Evolutionary conservation across 53 echinoderm and acorn worm species (phyloP).

Genomic region (Stichopus horrens): DNA sequence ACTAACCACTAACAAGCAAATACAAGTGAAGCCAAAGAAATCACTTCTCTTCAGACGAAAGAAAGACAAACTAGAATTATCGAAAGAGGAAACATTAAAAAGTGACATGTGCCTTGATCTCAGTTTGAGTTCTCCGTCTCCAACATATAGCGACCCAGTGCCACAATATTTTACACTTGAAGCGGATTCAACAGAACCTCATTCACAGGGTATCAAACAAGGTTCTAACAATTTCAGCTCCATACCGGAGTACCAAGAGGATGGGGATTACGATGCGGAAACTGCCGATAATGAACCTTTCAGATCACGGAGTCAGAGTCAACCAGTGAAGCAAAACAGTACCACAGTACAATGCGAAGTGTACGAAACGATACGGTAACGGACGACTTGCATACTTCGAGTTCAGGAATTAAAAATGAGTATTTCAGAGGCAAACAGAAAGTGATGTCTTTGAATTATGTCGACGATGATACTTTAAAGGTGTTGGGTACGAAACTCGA

Average conservation of each 20-base stretch:
- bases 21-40: neutral
- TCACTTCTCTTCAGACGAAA: conserved; percentile 26
- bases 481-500: too few relatives aligned
- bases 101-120: conserved; percentile 22
- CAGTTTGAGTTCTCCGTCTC: neutral
- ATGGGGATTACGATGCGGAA: too few relatives aligned
- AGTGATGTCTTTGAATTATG: too few relatives aligned
- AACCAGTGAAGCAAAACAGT: neutral
- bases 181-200: neutral
- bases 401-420: too few relatives aligned
- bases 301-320: conserved; percentile 14
- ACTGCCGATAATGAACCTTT: neutral
- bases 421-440: too few relatives aligned
- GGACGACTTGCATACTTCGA: neutral
- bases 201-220: neutral
- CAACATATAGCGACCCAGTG: neutral
- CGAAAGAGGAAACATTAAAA: neutral
- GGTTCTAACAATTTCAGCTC: neutral
- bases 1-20: conserved; percentile 2
- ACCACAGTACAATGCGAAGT: neutral
- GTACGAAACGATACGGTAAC: conserved; percentile 15
- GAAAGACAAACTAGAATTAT: neutral
- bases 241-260: conserved; percentile 7
- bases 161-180: conserved; percentile 37
- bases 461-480: too few relatives aligned